Base-by-base conservation (phyloP, 2,113 vertebrate genomes). In the Sclerurus mexicanus region DNA sequence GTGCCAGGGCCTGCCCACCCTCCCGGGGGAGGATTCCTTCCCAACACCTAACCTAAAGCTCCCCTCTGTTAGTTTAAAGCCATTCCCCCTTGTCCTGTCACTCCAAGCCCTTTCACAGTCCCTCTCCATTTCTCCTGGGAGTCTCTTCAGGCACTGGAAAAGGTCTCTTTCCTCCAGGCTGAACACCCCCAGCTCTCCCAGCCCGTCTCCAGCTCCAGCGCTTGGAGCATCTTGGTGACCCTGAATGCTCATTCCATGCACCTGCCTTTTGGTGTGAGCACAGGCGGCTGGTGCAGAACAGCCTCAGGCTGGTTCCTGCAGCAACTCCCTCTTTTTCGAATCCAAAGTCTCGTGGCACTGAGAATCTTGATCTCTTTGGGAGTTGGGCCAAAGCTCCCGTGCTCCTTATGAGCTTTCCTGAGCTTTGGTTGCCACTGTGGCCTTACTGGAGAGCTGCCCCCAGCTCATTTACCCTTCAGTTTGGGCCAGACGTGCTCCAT, bases 321-420 rank as follows among this genome's bases (percentile, higher is more conserved):
- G 55, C 13, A 21, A 39, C 5, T 44, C 39, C 37, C 24, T 40
- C 52, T 49, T 19, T 39, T 58, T 28, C 9, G 52, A 16, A 59
- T 25, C 25, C 67, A 17, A 25, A 71, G 9, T 5, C 64, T 87
- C 13, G 0, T 24, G 37, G 16, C 37, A 3, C 52, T 14, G 47
- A 5, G 4, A 3, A 6, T 49, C 31, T 66, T 1, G 0, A 5
- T 66, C 5, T 0, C 19, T 66, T 28, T 74, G 58, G 49, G 53
- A 68, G 47, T 6, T 35, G 40, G 30, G 10, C 46, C 44, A 37
- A 63, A 83, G 40, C 22, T 63, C 19, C 42, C 6, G 28, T 5
- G 28, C 8, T 58, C 60, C 37, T 87, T 40, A 18, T 0, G 9
- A 30, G 28, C 8, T 74, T 42, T 60, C 39, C 40, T 27, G 55